Conservation (phyloP, 2,113 vertebrate species). For the Pipra filicauda region DNA sequence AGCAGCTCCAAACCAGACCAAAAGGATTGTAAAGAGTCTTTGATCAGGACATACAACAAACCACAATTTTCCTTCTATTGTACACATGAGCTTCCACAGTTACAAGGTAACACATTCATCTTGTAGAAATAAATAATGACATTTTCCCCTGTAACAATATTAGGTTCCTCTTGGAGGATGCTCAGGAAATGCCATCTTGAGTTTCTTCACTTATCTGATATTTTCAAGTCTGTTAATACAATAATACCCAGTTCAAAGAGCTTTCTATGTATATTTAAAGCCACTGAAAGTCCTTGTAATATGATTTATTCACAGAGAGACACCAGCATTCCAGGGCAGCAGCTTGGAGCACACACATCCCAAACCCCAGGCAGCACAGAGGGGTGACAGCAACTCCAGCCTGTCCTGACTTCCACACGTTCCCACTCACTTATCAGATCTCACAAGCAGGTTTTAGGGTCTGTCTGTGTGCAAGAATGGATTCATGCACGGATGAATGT, state of each 20-base stretch:
- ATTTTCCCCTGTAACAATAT: not conserved
- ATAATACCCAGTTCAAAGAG: not conserved
- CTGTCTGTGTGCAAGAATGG: not conserved
- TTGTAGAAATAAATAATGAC: accelerated
- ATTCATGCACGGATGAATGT: not conserved
- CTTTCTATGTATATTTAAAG: not conserved
- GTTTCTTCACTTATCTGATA: not conserved
- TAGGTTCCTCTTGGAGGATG: not conserved
- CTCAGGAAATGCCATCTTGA: not conserved
- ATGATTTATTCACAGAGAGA: not conserved
- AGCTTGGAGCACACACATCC: not conserved
- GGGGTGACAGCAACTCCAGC: not conserved
- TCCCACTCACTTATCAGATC: not conserved
- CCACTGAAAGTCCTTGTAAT: not conserved
- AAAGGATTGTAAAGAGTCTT: not conserved
- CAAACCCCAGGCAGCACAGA: not conserved
- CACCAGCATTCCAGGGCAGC: not conserved
- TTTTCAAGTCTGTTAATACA: not conserved
- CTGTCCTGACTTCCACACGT: not conserved
- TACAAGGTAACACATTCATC: not conserved
- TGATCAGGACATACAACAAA: constrained; percentile 7
- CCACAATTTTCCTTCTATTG: not conserved
- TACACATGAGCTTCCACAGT: not conserved
- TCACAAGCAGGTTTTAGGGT: not conserved
- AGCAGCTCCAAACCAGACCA: constrained; percentile 3